Evolutionary conservation across 35 echinoderm and acorn worm genomes (phyloP), one percentile per base, ranked within the genome.

Genomic region (Ophioderma brevispina): DNA sequence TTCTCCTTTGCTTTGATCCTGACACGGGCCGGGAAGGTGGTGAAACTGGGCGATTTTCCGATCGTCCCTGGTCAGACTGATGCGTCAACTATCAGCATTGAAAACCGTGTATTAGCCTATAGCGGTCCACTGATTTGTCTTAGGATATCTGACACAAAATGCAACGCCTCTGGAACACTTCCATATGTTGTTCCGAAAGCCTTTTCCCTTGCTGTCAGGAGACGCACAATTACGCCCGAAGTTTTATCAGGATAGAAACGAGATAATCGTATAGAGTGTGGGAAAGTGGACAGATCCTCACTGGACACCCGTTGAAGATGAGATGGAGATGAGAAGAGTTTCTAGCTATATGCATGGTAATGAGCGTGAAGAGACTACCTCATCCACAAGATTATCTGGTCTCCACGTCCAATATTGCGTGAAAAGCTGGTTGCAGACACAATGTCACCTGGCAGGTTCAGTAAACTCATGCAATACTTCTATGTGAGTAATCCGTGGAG

Each of bases 241-340:
- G 37, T 89, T 77, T 52, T 89, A 89, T 19, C 87, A 89, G 46
- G 87, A 89, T 35, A 89, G 87, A 89, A 80, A 49, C 36, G 87
- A 80, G 87, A 89, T 35, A 19, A 49, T 5, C 43, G 78, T 11
- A 63, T 39, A 55, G 77, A 80, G 21, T 89, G 87, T n/a, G 87
- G 79, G 87, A 77, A 49, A 89, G 1, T 89, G 87, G 87, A 28
- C 38, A 36, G 87, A 89, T 38, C 34, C 3, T 33, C 33, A 28
- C 3, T 89, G 87, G 87, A 23, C 34, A 19, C 76, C 87, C 0
- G 37, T 80, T 33, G 77, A 78, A 11, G 75, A 37, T 35, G 77
- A 89, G 55, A 34, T 80, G 39, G 87, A 89, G n/a, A 40, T 89
- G 8, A 50, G 42, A 36, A 79, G 18, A 31, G n/a, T 79, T 89